Evolutionary conservation across 2,888 invertebrate species (phyloP).

Genomic region (Halocaridina rubra): DNA sequence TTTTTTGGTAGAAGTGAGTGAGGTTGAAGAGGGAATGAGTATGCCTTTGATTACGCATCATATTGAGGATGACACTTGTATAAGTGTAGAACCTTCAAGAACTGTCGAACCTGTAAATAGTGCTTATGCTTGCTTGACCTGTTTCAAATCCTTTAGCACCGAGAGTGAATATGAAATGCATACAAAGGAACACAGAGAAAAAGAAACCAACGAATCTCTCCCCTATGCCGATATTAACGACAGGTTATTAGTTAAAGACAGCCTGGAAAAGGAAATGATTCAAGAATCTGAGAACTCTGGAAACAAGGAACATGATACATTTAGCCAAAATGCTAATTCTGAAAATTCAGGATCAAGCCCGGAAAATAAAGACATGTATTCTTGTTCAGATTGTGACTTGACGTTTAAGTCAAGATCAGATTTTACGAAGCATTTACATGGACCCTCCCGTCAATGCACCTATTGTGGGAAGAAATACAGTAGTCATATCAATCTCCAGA

Average conservation of each 20-base stretch:
- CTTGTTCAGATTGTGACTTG: constrained; percentile 13
- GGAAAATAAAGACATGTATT: not conserved
- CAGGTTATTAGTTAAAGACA: not conserved
- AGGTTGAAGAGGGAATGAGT: not conserved
- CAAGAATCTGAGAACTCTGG: not conserved
- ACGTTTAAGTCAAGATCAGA: constrained; percentile 15
- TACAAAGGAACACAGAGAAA: constrained; percentile 21
- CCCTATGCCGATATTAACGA: not conserved
- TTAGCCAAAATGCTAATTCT: not conserved
- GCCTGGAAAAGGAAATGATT: not conserved
- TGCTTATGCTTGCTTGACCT: constrained; percentile 25
- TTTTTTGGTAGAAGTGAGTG: not conserved
- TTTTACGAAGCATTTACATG: constrained; percentile 18
- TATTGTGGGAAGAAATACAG: constrained; percentile 43
- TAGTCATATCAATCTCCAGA: constrained; percentile 17
- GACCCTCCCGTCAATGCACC: constrained; percentile 20
- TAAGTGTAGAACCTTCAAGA: not conserved
- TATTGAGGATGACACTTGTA: constrained; percentile 9
- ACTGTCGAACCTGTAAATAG: not conserved
- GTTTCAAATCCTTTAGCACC: constrained; percentile 15
- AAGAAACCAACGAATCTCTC: not conserved
- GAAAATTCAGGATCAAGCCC: not conserved
- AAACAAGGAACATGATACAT: not conserved
- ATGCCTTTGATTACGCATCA: not conserved
- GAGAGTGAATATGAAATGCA: constrained; percentile 42